phyloP scores from a whole-genome alignment of 2,113 vertebrate genomes.

The Conger conger region DNA sequence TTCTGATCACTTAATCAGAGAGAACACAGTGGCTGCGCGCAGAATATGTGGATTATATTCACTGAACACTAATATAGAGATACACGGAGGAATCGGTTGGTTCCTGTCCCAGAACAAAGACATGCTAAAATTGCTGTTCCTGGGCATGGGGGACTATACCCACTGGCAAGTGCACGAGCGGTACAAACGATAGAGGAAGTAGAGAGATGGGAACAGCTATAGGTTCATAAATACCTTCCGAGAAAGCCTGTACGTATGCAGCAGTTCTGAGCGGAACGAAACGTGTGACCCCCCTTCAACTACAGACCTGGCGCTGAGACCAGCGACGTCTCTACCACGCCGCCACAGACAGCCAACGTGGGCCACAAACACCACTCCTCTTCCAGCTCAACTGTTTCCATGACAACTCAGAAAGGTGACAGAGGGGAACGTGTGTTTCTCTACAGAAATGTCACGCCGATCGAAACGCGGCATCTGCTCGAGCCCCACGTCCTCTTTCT shows the following conservation, averaged over 20 bases:
- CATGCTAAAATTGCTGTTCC: background rate
- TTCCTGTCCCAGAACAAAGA: background rate
- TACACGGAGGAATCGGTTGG: background rate
- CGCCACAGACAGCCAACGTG: background rate
- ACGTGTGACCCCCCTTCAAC: background rate
- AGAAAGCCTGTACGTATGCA: background rate
- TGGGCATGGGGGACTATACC: background rate
- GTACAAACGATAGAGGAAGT: background rate
- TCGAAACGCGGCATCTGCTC: constrained; percentile 5
- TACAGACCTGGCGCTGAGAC: background rate
- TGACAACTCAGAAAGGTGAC: constrained; percentile 38
- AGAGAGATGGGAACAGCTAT: too few relatives aligned
- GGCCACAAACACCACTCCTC: background rate
- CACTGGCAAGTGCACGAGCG: background rate
- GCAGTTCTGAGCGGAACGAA: background rate
- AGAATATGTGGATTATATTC: background rate
- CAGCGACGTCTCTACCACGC: background rate
- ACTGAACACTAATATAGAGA: background rate
- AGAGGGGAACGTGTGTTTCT: constrained; percentile 19
- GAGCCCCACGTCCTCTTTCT: background rate
- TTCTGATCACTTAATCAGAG: background rate
- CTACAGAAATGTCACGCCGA: constrained; percentile 18
- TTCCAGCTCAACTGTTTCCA: constrained; percentile 44
- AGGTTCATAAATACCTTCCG: too few relatives aligned
- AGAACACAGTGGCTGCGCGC: background rate